Conservation (phyloP, 1,140 invertebrate genomes). For the Drosophila novamexicana region DNA sequence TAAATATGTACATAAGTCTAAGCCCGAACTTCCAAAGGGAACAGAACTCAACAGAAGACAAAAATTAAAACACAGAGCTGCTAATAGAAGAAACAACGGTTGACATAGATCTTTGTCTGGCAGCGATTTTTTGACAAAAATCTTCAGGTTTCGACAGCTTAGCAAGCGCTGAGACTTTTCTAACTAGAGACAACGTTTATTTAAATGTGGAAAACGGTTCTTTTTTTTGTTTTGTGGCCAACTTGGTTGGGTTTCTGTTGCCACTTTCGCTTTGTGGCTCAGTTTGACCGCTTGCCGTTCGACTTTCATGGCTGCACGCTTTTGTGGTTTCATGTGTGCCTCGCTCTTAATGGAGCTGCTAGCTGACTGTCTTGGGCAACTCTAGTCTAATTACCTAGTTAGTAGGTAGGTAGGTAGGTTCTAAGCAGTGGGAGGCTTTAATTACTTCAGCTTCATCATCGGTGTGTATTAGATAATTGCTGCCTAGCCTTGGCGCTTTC, state of each 20-base stretch:
- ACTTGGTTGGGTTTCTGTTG: slow-evolving; percentile 21
- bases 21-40: slow-evolving; percentile 5
- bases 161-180: slow-evolving; percentile 28
- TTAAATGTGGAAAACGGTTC: slow-evolving; percentile 63
- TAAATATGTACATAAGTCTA: background rate
- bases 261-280: slow-evolving; percentile 49
- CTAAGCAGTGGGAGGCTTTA: slow-evolving; percentile 33
- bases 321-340: slow-evolving; percentile 8
- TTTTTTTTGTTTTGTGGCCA: slow-evolving; percentile 35
- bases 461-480: slow-evolving; percentile 55
- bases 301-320: slow-evolving; percentile 42
- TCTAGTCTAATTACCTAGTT: slow-evolving; percentile 23
- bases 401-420: slow-evolving; percentile 1
- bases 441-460: slow-evolving; percentile 16
- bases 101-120: slow-evolving; percentile 39
- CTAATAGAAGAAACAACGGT: slow-evolving; percentile 37
- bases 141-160: slow-evolving; percentile 25
- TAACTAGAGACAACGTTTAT: slow-evolving; percentile 46
- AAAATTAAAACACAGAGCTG: background rate
- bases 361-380: background rate
- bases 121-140: slow-evolving; percentile 30
- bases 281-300: slow-evolving; percentile 6
- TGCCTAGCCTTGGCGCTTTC: slow-evolving; percentile 50
- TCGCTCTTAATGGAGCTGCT: background rate
- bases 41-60: background rate